Evolutionary conservation across 2,797 vertebrate species (phyloP).

Genomic region (Galagoides demidoff): DNA sequence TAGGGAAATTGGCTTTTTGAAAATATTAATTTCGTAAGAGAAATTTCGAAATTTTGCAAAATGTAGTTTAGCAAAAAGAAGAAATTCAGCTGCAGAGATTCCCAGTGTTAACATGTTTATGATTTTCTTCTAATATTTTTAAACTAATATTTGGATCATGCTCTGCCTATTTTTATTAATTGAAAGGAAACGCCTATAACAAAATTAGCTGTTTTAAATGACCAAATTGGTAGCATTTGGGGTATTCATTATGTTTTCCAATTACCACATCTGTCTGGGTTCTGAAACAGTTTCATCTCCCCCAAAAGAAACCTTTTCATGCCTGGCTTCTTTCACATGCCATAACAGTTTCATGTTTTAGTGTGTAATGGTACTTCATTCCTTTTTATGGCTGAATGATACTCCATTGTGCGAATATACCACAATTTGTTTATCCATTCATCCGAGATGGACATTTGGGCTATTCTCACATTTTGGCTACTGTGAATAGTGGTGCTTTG

Average conservation of each 20-base stretch:
- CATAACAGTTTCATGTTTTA: background rate
- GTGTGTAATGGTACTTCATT: background rate
- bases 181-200: background rate
- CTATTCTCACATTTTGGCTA: background rate
- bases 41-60: conserved; percentile 31
- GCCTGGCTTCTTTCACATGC: background rate
- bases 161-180: background rate
- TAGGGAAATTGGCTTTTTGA: background rate
- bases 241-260: background rate
- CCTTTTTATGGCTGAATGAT: background rate
- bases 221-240: background rate
- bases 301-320: background rate
- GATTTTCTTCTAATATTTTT: conserved; percentile 11
- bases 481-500: background rate
- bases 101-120: background rate
- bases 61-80: background rate
- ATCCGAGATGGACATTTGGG: background rate
- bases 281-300: background rate
- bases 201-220: background rate
- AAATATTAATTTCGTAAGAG: background rate
- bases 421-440: background rate
- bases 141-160: background rate
- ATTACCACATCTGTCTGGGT: background rate
- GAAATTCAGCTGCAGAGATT: background rate
- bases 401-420: background rate